A percentile compares a stretch with the other conserved stretches of the same genome.
Evolutionary conservation across 2,113 vertebrate species (phyloP).

Genomic region (Odobenus rosmarus): DNA sequence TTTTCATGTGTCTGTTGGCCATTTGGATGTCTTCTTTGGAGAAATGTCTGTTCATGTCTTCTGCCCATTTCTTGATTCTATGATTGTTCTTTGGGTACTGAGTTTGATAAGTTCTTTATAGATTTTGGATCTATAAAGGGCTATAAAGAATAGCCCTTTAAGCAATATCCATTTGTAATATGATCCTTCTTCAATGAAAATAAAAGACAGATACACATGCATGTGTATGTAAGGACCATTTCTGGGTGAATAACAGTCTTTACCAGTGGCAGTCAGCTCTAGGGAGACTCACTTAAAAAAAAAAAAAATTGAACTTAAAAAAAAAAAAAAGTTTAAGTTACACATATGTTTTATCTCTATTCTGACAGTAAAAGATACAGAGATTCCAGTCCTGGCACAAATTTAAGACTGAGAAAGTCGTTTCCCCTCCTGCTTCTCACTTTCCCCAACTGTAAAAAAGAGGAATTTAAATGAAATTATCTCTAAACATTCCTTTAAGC

Average conservation of each 20-base stretch:
- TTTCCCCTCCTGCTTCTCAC: neutral
- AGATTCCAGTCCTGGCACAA: neutral
- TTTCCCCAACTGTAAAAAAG: neutral
- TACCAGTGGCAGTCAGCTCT: neutral
- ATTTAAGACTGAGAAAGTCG: neutral
- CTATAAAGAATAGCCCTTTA: no score
- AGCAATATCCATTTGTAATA: neutral
- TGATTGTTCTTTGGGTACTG: no score
- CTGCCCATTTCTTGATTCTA: no score
- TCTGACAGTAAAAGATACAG: neutral
- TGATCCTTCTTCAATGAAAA: neutral
- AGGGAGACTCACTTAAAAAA: neutral
- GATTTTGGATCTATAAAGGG: no score
- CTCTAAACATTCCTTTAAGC: neutral
- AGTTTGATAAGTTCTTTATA: no score
- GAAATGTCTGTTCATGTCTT: no score
- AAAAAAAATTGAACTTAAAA: neutral
- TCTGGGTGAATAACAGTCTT: neutral
- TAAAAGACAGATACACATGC: neutral
- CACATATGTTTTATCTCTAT: neutral
- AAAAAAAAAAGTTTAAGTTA: neutral
- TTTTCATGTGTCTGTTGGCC: no score
- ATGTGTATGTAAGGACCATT: neutral
- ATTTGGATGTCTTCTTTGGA: no score
- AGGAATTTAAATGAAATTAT: neutral